phyloP scores from a whole-genome alignment of 2,888 invertebrate genomes.

The Xestia ashworthii region DNA sequence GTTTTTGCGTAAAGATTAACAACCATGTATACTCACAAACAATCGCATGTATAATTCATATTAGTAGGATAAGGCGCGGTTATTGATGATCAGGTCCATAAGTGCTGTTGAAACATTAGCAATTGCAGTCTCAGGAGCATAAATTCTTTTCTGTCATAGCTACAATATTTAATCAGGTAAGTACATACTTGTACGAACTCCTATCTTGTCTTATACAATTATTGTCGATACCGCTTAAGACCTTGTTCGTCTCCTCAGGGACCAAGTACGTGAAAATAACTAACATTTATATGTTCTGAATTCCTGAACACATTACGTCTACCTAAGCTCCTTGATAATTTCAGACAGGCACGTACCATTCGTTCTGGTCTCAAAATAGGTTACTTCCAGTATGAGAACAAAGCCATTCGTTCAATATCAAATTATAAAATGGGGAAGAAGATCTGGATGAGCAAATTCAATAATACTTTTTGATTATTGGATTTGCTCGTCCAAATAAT shows the following conservation, averaged over 20 bases:
- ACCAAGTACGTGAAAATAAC: slow-evolving; percentile 34
- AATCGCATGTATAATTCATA: too few species aligned
- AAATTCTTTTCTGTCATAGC: background rate
- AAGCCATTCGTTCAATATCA: slow-evolving; percentile 61
- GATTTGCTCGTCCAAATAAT: slow-evolving; percentile 58
- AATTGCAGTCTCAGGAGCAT: background rate
- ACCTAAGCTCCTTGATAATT: slow-evolving; percentile 48
- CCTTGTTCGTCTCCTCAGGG: slow-evolving; percentile 24
- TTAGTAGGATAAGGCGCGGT: background rate
- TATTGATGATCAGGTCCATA: background rate
- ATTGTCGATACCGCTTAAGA: slow-evolving; percentile 26
- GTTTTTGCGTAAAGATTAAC: too few species aligned
- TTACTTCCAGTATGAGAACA: slow-evolving; percentile 62
- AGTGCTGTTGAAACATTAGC: background rate
- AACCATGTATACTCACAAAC: too few species aligned
- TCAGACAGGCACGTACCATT: slow-evolving; percentile 59
- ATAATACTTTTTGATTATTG: slow-evolving; percentile 53
- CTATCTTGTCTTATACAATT: slow-evolving; percentile 17
- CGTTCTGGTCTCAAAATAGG: slow-evolving; percentile 55
- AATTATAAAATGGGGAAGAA: slow-evolving; percentile 52
- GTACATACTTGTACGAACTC: too few species aligned
- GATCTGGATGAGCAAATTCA: slow-evolving; percentile 48
- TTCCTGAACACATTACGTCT: slow-evolving; percentile 49
- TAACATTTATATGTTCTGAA: slow-evolving; percentile 39
- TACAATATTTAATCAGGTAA: too few species aligned